Evolutionary conservation across 1,140 invertebrate genomes (phyloP), one percentile per base, ranked within the genome.

Genomic region (Notospermus geniculatus): DNA sequence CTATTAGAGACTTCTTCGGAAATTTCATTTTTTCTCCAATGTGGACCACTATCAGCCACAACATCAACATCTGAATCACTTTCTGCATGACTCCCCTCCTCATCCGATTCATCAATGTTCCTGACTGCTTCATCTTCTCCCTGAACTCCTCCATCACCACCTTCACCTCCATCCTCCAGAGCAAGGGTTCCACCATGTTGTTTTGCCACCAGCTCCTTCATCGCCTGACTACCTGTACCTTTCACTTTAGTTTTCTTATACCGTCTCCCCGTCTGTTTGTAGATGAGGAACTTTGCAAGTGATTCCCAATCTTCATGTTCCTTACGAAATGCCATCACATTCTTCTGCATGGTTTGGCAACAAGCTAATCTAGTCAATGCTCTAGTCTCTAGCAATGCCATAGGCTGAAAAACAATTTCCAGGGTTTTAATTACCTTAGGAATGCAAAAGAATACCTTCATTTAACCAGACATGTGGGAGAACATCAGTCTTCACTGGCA

Each of bases 261-360:
- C 23, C 67, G 60, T 11, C 73, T 39, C 19, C 71, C 67, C 5
- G 71, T 66, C 50, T 67, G 61, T 60, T 73, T 69, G 7, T 45
- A 59, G 13, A 69, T 46, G 1, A 75, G 30, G 58, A 66, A 75
- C 7, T 67, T 68, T 17, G 70, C 65, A 22, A 75, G 54, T 43
- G 67, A 66, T 22, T 59, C 64, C 73, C 73, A 75, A 54, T 75
- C 73, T 2, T 58, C 30, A 59, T 75, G 73, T 32, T 71, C 58
- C 15, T 57, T 29, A 22, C 71, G 58, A 53, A 71, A 75, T 23
- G 59, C 54, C 17, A 57, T 52, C 5, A 75, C 71, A 13, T 46
- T 55, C 2, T 61, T 55, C 45, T 65, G 58, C 39, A 73, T 50
- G 17, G 64, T 30, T 7, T 60, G 52, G 30, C 71, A 64, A 25